Evolutionary conservation across 2,888 invertebrate species (phyloP).

Genomic region (Ariolimax columbianus): DNA sequence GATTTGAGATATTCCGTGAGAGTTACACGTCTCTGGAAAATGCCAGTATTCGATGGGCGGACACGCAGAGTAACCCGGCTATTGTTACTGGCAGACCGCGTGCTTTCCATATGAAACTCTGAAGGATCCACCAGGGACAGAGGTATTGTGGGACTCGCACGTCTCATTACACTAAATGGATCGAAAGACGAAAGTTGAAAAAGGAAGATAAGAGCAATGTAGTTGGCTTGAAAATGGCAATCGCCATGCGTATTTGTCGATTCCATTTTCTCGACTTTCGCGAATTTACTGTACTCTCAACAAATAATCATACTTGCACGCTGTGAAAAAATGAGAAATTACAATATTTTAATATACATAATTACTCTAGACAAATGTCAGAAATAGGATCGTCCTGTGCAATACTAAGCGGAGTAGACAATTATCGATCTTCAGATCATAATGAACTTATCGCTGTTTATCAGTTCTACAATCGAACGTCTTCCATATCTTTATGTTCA

Average conservation of each 20-base stretch:
- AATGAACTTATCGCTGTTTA: too few species aligned
- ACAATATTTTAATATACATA: too few species aligned
- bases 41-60: conserved; percentile 13
- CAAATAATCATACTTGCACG: too few species aligned
- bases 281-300: too few species aligned
- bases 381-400: too few species aligned
- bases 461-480: too few species aligned
- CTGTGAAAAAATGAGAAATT: too few species aligned
- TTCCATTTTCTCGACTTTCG: background rate
- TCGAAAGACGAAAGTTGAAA: background rate
- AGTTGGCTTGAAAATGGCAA: background rate
- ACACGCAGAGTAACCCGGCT: background rate
- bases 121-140: background rate
- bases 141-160: conserved; percentile 10
- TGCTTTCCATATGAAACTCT: conserved; percentile 17
- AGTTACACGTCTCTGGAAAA: background rate
- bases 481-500: too few species aligned
- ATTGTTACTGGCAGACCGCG: conserved; percentile 13
- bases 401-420: too few species aligned
- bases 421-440: too few species aligned
- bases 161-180: conserved; percentile 39
- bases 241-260: background rate
- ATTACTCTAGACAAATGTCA: too few species aligned
- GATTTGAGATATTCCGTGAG: background rate
- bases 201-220: background rate